Base-by-base conservation (phyloP, 2,888 invertebrate genomes). In the Sinohyriopsis cumingii region DNA sequence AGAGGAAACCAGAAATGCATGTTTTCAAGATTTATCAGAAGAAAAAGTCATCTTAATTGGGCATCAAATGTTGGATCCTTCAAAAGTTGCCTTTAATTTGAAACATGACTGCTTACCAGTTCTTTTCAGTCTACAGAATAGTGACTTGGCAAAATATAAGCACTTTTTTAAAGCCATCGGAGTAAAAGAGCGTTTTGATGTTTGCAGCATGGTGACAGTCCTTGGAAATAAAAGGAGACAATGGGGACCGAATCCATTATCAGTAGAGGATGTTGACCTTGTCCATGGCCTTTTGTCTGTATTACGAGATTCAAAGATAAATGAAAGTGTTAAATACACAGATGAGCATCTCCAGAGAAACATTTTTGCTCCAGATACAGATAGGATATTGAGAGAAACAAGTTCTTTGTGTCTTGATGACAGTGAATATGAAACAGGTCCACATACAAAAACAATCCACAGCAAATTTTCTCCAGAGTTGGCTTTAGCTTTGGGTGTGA, bases 361-460 rank as follows among this genome's bases (percentile, higher is more conserved):
- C 45, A 69, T 76, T 18, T n/a, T 72, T 59, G 72, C 85, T 25
- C 86, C 86, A 15, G 86, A 88, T 65, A 68, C 68, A 9, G 28
- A 77, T 15, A 70, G 75, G 24, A 61, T 75, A 45, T 66, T 88
- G 53, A 67, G 68, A 22, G 75, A 74, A 20, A 73, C 80, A 18
- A 53, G 73, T 28, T 61, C 77, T 18, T 76, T 87, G 12, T 85
- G 84, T 60, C 78, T 82, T 63, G 84, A 86, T 65, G 82, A 84
- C 65, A 74, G 69, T 55, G 75, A 76, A 7, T 78, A 79, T 78
- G 61, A 76, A 59, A 81, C 80, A n/a, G 77, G 75, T 62, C 69
- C 76, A 63, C 68, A 62, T 12, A 57, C 71, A 56, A 68, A 76
- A n/a, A 72, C 75, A 45, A 68, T 78, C 15, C 79, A 83, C 67